Base-by-base conservation (phyloP, 2,113 vertebrate genomes). In the Phaethornis superciliosus region DNA sequence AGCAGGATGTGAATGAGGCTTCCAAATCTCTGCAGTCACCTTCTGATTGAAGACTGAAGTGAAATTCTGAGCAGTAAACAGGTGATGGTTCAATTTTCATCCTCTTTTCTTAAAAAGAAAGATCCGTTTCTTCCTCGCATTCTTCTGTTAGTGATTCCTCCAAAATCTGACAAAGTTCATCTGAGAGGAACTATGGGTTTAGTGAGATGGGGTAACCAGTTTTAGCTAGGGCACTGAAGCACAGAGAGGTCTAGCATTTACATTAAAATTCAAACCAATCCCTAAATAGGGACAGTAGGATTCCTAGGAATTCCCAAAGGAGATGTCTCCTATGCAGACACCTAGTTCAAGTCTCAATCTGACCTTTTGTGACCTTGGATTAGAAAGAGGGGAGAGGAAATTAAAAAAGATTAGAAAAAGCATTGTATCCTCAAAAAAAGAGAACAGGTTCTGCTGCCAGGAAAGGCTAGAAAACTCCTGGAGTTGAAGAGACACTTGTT, bases 1-100 rank as follows among this genome's bases (percentile, higher is more conserved):
- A 68, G 19, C 0, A 0, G 56, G 27, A 32, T 19, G 19, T 12
- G 62, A 6, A 30, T 71, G 13, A 15, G 13, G 13, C 32, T 79
- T 79, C 60, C 60, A 79, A 32, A 26, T 21, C n/a, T 80, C 22
- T 35, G 15, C 40, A 27, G 17, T 8, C 42, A 33, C 30, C 0
- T 32, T 60, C 9, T 56, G 42, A 44, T 56, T 68, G 42, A 35
- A 55, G 37, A 20, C 2, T 15, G n/a, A 37, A 1, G 2, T 16
- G 26, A 93, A 87, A 52, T 72, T 91, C 58, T 54, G 32, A 56
- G 9, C 15, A 52, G 9, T 5, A 44, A 78, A 64, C 4, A 44
- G 0, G 2, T 5, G 46, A 44, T 23, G 7, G 47, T 10, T 59
- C n/a, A 69, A 74, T 69, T 89, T 51, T 77, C 30, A 24, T 58